Evolutionary conservation across 1,140 invertebrate species (phyloP), one percentile per base, ranked within the genome.

Genomic region (Drosophila ironensis): DNA sequence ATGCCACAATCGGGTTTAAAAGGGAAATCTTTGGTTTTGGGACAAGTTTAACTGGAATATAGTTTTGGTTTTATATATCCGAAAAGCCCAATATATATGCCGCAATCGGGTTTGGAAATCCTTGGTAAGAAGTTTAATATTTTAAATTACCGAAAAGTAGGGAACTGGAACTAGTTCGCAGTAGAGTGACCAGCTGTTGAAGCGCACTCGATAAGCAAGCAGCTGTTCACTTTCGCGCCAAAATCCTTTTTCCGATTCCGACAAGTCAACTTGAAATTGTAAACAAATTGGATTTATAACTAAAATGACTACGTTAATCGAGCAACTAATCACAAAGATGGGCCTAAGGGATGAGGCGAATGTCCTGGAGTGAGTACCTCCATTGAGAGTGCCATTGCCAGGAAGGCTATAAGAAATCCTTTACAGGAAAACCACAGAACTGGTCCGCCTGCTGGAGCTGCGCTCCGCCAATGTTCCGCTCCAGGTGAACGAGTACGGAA

Each of bases 401-500:
- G 0, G 0, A 11, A 30, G 9, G 1, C n/a, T 24, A 20, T 8
- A 38, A 22, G 1, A 20, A 44, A 40, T 35, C 22, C 41, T 53
- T 28, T 27, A 7, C 40, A 89, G 88, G 17, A 89, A 89, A 69
- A 87, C 88, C 5, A 87, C 78, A 0, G 88, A 89, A 27, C 20
- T 89, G 2, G 41, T 89, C 9, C 72, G 88, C 19, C 53, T 89
- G 2, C 45, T 89, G 6, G 88, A 89, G 11, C 38, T 89, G 14
- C 82, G 88, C 1, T 89, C 88, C 9, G 44, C 82, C 4, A 89
- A 88, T 60, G 75, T 87, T 1, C 69, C 78, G 0, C 30, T 87
- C 20, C 76, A 89, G 53, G 74, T 89, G 12, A 88, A 89, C 50
- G 88, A 89, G 41, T 89, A 89, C 33, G 88, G 78, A 0, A 89